phyloP scores from a whole-genome alignment of 2,113 vertebrate genomes.

The Rissa tridactyla region DNA sequence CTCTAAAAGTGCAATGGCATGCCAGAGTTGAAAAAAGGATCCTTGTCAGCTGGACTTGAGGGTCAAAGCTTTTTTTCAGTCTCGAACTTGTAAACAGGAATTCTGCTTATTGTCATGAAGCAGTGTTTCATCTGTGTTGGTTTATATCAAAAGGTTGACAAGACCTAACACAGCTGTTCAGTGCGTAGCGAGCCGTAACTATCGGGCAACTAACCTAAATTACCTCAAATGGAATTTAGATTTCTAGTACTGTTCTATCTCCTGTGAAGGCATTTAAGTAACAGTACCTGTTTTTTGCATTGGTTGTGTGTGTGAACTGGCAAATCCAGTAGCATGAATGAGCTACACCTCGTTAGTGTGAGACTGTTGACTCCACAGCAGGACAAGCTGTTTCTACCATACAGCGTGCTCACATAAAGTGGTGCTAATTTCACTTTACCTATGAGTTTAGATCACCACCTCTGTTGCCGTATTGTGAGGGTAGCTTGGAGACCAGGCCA shows the following conservation, averaged over 20 bases:
- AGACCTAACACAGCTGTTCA: not conserved
- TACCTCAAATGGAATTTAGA: too few relatives aligned
- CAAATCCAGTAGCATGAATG: not conserved
- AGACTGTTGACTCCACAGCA: not conserved
- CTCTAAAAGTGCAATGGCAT: not conserved
- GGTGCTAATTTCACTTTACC: not conserved
- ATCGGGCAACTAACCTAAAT: not conserved
- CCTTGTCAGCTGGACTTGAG: not conserved
- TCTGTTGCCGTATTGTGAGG: not conserved
- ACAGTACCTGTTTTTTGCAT: not conserved
- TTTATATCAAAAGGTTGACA: not conserved
- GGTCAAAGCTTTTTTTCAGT: not conserved
- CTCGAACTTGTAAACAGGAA: not conserved
- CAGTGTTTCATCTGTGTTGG: not conserved
- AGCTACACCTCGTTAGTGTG: not conserved
- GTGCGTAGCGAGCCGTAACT: not conserved
- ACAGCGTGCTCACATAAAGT: not conserved
- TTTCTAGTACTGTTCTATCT: not conserved
- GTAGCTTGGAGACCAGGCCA: not conserved
- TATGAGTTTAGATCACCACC: not conserved
- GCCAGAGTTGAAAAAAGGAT: not conserved
- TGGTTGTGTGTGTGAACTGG: not conserved
- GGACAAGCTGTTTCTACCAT: not conserved
- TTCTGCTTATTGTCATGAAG: not conserved
- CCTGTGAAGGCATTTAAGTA: not conserved